phyloP scores from a whole-genome alignment of 2,888 invertebrate species.

The Phortica okadai region DNA sequence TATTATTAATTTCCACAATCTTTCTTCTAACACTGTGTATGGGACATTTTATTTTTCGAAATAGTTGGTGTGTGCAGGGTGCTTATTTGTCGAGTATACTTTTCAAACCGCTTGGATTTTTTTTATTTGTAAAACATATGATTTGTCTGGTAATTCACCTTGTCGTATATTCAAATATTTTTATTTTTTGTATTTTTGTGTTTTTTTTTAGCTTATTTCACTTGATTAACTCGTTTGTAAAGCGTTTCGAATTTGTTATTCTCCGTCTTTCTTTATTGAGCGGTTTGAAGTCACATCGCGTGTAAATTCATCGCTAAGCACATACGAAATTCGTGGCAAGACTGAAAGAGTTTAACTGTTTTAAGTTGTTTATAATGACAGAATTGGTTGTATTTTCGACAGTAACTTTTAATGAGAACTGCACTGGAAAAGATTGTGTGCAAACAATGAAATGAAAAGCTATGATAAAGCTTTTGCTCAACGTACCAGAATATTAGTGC shows the following conservation, averaged over 20 bases:
- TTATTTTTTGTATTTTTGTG: slow-evolving; percentile 6
- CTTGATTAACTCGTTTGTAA: neutral
- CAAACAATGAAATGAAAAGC: neutral
- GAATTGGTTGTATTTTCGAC: slow-evolving; percentile 13
- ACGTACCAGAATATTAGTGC: no score
- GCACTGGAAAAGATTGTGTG: neutral
- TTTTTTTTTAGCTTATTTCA: neutral
- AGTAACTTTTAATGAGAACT: slow-evolving; percentile 8
- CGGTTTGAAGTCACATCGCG: neutral
- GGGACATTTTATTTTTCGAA: no score
- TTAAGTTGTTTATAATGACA: slow-evolving; percentile 42
- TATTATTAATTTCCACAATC: no score
- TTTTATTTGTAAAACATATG: neutral
- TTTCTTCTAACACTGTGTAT: no score
- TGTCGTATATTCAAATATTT: neutral
- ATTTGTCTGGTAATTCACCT: slow-evolving; percentile 16
- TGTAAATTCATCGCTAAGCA: slow-evolving; percentile 25
- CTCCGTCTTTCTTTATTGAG: neutral
- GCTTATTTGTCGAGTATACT: no score
- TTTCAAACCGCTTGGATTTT: no score
- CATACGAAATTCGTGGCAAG: slow-evolving; percentile 48
- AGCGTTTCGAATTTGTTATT: neutral
- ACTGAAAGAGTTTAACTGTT: slow-evolving; percentile 49
- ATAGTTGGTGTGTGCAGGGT: no score
- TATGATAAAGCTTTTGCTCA: no score